Evolutionary conservation across 2,888 invertebrate species (phyloP), one percentile per base, ranked within the genome.

Genomic region (Drosophila percnosoma): DNA sequence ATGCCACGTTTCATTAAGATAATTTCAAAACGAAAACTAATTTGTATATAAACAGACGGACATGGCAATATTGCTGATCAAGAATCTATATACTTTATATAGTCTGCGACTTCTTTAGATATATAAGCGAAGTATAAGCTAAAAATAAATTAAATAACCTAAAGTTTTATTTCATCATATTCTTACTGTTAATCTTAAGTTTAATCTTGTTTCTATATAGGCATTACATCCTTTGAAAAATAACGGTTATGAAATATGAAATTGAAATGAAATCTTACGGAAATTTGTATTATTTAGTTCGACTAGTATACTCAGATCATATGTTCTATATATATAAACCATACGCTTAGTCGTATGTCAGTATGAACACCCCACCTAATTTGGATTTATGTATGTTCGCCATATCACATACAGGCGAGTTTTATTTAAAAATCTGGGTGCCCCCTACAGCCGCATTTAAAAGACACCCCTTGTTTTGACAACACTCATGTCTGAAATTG

Each of bases 401-500:
- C 24, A 51, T 67, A 53, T 33, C 11, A 51, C 34, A 40, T 33
- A 38, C 67, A 40, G 31, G 40, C 49, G 33, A 15, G 27, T 27
- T 33, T 65, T 40, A 66, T 29, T 65, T 51, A 10, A 40, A 42
- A 52, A 52, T 40, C 21, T 6, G 34, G 1, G 10, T 36, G 15
- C 54, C 68, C 31, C 55, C 29, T 45, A 34, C n/a, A 27, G 24
- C 6, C 31, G 18, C 59, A 34, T 33, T 18, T 6, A 58, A 49
- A 31, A 18, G 68, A 45, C 34, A 36, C 34, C 29, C 54, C 21
- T 29, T 60, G 4, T n/a, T 42, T 33, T 10, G 29, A 18, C 64
- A 49, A 36, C 31, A 38, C 31, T 64, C 49, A 36, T 38, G 24
- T n/a, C 66, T 68, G 34, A 68, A 68, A 68, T 67, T 68, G 69